Evolutionary conservation across 2,888 invertebrate species (phyloP), one percentile per base, ranked within the genome.

Genomic region (Drosophila putrida): DNA sequence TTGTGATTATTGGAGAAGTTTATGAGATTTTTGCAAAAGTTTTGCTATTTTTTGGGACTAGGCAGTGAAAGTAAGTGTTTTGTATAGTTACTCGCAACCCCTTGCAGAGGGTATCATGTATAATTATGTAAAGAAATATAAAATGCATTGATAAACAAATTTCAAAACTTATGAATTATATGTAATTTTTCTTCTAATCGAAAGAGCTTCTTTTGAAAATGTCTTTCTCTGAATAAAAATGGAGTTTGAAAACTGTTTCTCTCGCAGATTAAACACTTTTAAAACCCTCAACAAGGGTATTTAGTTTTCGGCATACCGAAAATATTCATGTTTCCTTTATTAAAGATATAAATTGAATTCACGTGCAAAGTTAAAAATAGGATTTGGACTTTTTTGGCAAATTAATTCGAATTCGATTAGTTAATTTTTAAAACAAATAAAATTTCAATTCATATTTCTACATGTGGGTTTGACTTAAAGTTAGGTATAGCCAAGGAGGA

Each of bases 1-100:
- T 43, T 54, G 6, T 60, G 41, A 49, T 54, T 54, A 41, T 71
- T 65, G 51, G 57, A 75, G 82, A 55, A 71, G 55, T 51, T 57
- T 60, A 46, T 49, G 43, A 44, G 59, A 39, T 44, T 53, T 51
- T 50, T 50, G 36, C 53, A 61, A 44, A 57, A 55, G 59, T 77
- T 36, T 44, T 58, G 15, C 62, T 65, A 28, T 41, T 58, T 62
- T 35, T 60, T 44, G 66, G 65, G 69, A 50, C 59, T 55, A 83
- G 83, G 83, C 83, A 83, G 83, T 83, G 83, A 86, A 88, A 82
- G 82, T 79, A 78, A 71, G 64, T 85, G 69, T 78, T 51, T 71
- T 82, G 67, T 43, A 60, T 60, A 46, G 41, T 55, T 35, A 13
- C 63, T 46, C 65, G 60, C 57, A 62, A 41, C 35, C 38, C 58